Evolutionary conservation across 2,888 invertebrate genomes (phyloP).

Genomic region (Strigamia crassipes): DNA sequence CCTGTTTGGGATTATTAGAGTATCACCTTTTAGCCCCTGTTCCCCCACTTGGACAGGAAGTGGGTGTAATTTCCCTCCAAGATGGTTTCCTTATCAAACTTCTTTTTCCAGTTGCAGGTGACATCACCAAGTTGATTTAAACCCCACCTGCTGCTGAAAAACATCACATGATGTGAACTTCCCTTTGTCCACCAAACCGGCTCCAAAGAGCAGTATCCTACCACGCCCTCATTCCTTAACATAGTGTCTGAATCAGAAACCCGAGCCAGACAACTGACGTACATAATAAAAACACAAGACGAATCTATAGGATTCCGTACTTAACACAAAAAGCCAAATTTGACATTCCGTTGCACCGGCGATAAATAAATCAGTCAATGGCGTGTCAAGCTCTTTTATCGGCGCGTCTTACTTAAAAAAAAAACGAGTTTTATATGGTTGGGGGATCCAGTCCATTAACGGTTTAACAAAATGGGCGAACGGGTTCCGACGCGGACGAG

Average conservation of each 20-base stretch:
- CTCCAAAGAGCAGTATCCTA: constrained; percentile 33
- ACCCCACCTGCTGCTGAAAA: constrained; percentile 37
- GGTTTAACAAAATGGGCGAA: not conserved
- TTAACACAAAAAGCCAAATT: no score
- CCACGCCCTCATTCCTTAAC: constrained; percentile 30
- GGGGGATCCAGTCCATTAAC: not conserved
- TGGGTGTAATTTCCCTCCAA: constrained; percentile 24
- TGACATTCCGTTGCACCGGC: not conserved
- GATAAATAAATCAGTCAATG: constrained; percentile 10
- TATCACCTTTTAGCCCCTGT: not conserved
- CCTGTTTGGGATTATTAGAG: not conserved
- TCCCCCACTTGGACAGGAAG: not conserved
- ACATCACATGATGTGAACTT: constrained; percentile 35
- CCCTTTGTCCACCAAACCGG: constrained; percentile 24
- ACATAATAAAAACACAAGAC: not conserved
- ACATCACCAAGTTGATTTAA: constrained; percentile 25
- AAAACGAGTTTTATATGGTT: constrained; percentile 6
- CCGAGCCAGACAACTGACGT: not conserved
- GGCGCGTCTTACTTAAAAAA: not conserved
- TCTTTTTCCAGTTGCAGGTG: constrained; percentile 33
- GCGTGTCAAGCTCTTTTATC: not conserved
- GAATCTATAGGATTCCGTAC: no score
- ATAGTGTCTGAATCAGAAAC: constrained; percentile 7
- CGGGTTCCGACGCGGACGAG: not conserved
- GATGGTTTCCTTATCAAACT: constrained; percentile 33